phyloP scores from a whole-genome alignment of 2,113 vertebrate species.

The Progne subis region DNA sequence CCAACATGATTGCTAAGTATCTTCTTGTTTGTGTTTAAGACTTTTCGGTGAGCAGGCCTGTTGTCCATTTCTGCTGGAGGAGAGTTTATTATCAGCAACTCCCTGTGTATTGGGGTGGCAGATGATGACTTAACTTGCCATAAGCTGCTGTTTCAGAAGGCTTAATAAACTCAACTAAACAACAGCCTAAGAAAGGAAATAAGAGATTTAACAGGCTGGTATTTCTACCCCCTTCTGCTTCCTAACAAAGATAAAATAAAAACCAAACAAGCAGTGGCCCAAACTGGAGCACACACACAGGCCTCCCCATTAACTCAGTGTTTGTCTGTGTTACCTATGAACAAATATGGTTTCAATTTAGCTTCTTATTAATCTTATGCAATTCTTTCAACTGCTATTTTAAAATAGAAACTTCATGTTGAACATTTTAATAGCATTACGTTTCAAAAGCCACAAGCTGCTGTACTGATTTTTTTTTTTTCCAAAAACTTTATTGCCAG shows the following conservation, averaged over 20 bases:
- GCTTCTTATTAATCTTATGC: constrained; percentile 69
- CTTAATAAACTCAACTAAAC: constrained; percentile 57
- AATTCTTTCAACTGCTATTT: constrained; percentile 76
- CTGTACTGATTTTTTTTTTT: constrained; percentile 28
- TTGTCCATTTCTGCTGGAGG: background rate
- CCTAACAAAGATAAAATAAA: constrained; percentile 69
- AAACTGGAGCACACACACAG: background rate
- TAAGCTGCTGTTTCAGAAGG: constrained; percentile 30
- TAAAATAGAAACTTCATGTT: constrained; percentile 73
- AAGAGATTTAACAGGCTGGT: constrained; percentile 45
- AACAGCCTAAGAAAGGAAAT: constrained; percentile 44
- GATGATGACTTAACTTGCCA: background rate
- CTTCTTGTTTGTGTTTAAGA: background rate
- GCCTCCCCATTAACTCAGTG: constrained; percentile 36
- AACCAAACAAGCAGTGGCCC: constrained; percentile 54
- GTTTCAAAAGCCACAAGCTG: constrained; percentile 71
- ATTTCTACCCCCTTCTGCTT: constrained; percentile 65
- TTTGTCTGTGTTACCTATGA: constrained; percentile 69
- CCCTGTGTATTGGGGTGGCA: background rate
- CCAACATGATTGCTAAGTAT: background rate
- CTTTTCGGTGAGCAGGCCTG: background rate
- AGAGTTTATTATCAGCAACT: background rate
- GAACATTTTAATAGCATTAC: constrained; percentile 74
- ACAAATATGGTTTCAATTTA: constrained; percentile 78
- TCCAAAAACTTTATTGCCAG: constrained; percentile 58